These are phyloP conservation scores for Eriosoma lanigerum DNA, from an alignment of 1,140 invertebrate genomes.

Conservation along the genomic window DNA sequence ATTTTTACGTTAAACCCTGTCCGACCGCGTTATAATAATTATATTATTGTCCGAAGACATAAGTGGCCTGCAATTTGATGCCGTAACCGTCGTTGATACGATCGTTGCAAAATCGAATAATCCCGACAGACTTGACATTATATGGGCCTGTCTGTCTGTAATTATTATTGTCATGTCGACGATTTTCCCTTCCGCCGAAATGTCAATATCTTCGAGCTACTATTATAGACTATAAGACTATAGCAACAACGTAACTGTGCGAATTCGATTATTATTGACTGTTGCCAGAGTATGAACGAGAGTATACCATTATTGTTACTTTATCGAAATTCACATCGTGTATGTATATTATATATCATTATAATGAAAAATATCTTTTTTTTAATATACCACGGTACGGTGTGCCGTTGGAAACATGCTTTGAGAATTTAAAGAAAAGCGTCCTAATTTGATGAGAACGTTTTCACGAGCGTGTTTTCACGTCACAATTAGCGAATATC, in stretches of 20 bases:
- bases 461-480: not conserved
- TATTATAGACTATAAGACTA: not conserved
- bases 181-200: not conserved
- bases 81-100: not conserved
- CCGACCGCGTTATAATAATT: conserved; percentile 14
- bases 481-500: conserved; percentile 22
- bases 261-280: too few relatives aligned
- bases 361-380: not conserved
- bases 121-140: not conserved
- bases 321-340: too few relatives aligned
- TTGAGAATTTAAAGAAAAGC: not conserved
- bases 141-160: too few relatives aligned
- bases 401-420: not conserved
- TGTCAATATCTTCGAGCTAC: conserved; percentile 21
- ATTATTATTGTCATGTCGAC: conserved; percentile 13
- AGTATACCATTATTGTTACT: too few relatives aligned
- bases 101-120: not conserved
- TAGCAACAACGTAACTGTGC: not conserved
- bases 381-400: not conserved
- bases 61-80: conserved; percentile 50
- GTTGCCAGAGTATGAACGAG: too few relatives aligned
- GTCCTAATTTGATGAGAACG: not conserved
- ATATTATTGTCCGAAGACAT: not conserved
- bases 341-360: too few relatives aligned
- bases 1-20: conserved; percentile 49